Base-by-base conservation (phyloP, 1,140 invertebrate species). In the Ruditapes philippinarum region DNA sequence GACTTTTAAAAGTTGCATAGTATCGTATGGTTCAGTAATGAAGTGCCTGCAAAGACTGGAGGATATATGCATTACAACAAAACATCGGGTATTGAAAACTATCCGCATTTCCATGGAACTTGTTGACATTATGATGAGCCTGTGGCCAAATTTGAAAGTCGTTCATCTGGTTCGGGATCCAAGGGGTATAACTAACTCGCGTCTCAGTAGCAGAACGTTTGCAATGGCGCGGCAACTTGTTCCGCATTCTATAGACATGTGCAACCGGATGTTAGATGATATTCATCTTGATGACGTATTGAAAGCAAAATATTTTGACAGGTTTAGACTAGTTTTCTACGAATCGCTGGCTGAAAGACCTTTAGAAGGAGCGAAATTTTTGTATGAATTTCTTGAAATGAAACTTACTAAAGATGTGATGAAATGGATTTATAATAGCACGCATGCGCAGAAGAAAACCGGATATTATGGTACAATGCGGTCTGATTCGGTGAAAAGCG, bases 101-200 rank as follows among this genome's bases (percentile, higher is more conserved):
- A 78, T 78, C 5, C n/a, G 74, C 14, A 51, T 78, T 19, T 78
- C 74, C 5, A 54, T 78, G 45, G 74, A 78, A 51, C 45, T 78
- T 36, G 74, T 51, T 1, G 0, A 54, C 4, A 78, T 2, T 0
- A 51, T 78, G 74, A 36, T 78, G 45, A 49, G 36, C 28, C 25
- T 78, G 17, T 78, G 74, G 74, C 74, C 74, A 5, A 78, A 78
- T 49, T 51, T 78, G 49, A 78, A 51, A 54, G n/a, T 78, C 12
- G 33, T 78, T 22, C 45, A 78, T 54, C 36, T 78, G 36, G 28
- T 78, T 33, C 74, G 74, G 19, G 74, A 78, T n/a, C 74, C 74
- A 9, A 78, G 74, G 28, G 74, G 74, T 9, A 78, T 78, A 49
- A 78, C 74, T 51, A 54, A 51, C 36, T 78, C 74, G 5, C n/a